Evolutionary conservation across 2,113 vertebrate genomes (phyloP).

Genomic region (Sus scrofa): DNA sequence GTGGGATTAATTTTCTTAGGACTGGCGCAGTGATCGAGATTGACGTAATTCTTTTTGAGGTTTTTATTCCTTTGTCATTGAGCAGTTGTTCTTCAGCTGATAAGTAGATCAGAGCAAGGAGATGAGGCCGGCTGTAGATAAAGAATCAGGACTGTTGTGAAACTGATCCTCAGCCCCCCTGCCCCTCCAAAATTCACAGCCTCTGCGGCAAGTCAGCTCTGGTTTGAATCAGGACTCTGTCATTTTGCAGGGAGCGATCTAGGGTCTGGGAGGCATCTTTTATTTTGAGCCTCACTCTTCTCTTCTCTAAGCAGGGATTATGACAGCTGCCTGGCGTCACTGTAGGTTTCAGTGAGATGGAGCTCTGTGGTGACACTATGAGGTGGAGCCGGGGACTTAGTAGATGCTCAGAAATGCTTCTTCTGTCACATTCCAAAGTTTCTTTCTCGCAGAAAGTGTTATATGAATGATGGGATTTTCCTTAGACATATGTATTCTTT

Average conservation of each 20-base stretch:
- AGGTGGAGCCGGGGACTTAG: not conserved
- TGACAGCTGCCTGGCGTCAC: not conserved
- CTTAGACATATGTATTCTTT: not conserved
- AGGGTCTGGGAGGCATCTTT: not conserved
- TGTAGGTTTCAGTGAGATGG: not conserved
- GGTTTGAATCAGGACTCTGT: not conserved
- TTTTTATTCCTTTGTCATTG: slow-evolving; percentile 35
- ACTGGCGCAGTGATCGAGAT: not conserved
- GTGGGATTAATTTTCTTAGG: not conserved
- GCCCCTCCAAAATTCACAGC: not conserved
- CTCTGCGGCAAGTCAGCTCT: not conserved
- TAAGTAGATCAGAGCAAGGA: not conserved
- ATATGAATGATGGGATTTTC: not conserved
- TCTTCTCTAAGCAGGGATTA: not conserved
- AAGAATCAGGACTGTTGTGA: not conserved
- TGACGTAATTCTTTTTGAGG: not conserved
- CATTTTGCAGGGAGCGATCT: not conserved
- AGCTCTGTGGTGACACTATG: not conserved
- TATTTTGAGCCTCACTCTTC: not conserved
- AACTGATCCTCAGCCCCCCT: not conserved
- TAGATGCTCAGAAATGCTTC: not conserved
- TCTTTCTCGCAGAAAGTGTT: not conserved
- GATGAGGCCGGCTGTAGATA: not conserved
- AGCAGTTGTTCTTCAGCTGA: not conserved
- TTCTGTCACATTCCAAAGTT: not conserved